Conservation (phyloP, 2,888 invertebrate genomes). For the Dryococelus australis region DNA sequence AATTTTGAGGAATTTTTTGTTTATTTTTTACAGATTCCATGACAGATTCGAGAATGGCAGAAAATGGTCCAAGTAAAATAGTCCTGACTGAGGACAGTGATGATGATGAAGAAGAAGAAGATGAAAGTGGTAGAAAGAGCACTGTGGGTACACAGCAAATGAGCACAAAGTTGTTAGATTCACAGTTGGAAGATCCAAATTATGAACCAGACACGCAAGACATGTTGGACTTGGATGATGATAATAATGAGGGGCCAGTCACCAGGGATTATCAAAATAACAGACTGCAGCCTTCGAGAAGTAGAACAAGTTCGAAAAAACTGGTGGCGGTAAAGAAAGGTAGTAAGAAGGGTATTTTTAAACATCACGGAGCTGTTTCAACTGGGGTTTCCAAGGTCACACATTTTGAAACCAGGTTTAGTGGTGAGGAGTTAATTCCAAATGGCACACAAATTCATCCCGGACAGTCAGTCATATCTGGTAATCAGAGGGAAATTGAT, state of each 20-base stretch:
- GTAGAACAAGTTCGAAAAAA: neutral
- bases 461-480: neutral
- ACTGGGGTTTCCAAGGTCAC: neutral
- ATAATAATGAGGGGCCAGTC: neutral
- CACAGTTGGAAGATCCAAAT: slow-evolving; percentile 31
- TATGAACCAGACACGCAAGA: slow-evolving; percentile 24
- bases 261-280: neutral
- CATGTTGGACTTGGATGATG: neutral
- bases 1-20: neutral
- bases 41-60: neutral
- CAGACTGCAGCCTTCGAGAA: neutral
- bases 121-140: neutral
- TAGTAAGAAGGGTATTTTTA: neutral
- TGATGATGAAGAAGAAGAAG: neutral
- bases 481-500: neutral
- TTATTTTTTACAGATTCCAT: neutral
- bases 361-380: neutral
- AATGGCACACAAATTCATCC: neutral
- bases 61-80: neutral
- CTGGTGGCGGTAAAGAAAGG: neutral
- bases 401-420: neutral
- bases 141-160: neutral
- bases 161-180: neutral
- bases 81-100: neutral
- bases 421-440: neutral